These are phyloP conservation scores for Bombus huntii DNA, from an alignment of 1,140 invertebrate species.

Conservation along the genomic window DNA sequence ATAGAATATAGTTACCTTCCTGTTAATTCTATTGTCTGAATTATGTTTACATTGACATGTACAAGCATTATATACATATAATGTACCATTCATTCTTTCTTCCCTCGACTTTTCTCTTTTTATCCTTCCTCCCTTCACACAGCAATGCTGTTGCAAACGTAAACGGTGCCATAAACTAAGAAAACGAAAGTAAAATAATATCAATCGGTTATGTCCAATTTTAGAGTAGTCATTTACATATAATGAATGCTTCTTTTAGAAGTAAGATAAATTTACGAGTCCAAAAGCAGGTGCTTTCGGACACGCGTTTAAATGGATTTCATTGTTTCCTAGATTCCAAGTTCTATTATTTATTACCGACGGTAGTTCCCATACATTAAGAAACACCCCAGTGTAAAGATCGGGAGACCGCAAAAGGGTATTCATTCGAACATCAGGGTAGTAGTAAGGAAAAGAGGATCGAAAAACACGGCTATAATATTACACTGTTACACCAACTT, in stretches of 20 bases:
- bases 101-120: neutral
- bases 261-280: neutral
- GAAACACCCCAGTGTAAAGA: neutral
- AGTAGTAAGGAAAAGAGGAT: slow-evolving; percentile 14
- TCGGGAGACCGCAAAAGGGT: slow-evolving; percentile 28
- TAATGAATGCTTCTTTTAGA: neutral
- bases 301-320: neutral
- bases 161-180: neutral
- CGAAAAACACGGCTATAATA: slow-evolving; percentile 70
- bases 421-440: slow-evolving; percentile 11
- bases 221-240: neutral
- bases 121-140: too few relatives aligned
- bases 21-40: neutral
- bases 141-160: too few relatives aligned
- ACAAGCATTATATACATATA: neutral
- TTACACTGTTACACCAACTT: slow-evolving; percentile 77
- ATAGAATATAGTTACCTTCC: neutral
- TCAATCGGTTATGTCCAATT: neutral
- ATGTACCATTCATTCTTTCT: neutral
- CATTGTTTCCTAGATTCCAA: slow-evolving; percentile 1
- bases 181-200: neutral
- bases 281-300: neutral
- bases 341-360: neutral
- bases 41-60: neutral
- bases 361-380: neutral